Evolutionary conservation across 2,797 vertebrate genomes (phyloP), one percentile per base, ranked within the genome.

Genomic region (Smutsia gigantea): DNA sequence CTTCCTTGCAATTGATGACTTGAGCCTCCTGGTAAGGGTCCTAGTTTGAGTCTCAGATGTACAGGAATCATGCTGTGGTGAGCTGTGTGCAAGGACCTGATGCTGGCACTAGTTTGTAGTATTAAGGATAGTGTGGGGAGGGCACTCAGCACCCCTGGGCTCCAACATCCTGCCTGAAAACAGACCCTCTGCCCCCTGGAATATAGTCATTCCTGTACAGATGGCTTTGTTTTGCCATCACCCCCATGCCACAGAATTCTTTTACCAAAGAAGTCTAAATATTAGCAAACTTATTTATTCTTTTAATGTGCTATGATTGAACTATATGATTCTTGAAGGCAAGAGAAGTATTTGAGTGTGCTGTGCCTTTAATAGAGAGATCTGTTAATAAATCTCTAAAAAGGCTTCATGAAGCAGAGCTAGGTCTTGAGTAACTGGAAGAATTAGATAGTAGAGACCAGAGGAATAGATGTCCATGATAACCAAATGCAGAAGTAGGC

Each of bases 261-360:
- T 90, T 57, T 39, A 42, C 25, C 71, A 42, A 4, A 59, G 29
- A 66, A 77, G 15, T 92, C 25, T 72, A 64, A 92, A 9, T 64
- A 10, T 91, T 34, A 66, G 10, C 29, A 63, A 13, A 69, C 9
- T 77, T 69, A 61, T 27, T 15, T 17, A 15, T 51, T 78, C 21
- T 81, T 66, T 37, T 71, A 13, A 79, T 82, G 75, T 69, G 1
- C 34, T 75, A 19, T 46, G 23, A 29, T 53, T 66, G 79, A 82
- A 39, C 53, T 55, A 18, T 63, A 68, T 68, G n/a, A 27, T 21
- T 9, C n/a, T 68, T 49, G 42, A 90, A 74, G 29, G 12, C 25
- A 75, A 93, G 46, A n/a, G 61, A 27, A 39, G 53, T 46, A 59
- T 72, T 92, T 66, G 86, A 82, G 13, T 66, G 25, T 81, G 7